These are phyloP conservation scores for Clistopyga incitator DNA, from an alignment of 2,888 invertebrate species.

Conservation along the genomic window DNA sequence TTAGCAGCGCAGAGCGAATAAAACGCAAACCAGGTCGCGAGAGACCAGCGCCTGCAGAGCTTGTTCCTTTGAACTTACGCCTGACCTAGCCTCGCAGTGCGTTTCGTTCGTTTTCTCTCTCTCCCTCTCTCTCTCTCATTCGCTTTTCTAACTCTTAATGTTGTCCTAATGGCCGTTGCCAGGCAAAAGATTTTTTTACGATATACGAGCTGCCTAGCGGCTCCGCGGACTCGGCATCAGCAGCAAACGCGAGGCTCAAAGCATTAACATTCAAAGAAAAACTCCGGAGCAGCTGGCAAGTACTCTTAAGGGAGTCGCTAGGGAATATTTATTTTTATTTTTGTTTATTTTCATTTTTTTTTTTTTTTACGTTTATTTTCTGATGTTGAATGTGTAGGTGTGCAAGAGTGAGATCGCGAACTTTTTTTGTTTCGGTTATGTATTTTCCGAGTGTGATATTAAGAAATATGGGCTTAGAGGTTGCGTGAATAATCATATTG, in stretches of 20 bases:
- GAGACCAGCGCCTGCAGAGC: slow-evolving; percentile 51
- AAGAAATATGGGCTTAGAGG: background rate
- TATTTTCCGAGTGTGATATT: background rate
- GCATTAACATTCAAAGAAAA: slow-evolving; percentile 66
- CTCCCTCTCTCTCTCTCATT: slow-evolving; percentile 3
- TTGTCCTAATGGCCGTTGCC: slow-evolving; percentile 62
- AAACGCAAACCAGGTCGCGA: slow-evolving; percentile 38
- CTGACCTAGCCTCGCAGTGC: slow-evolving; percentile 61
- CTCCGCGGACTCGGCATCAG: slow-evolving; percentile 43
- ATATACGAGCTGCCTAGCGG: slow-evolving; percentile 49
- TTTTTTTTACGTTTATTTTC: background rate
- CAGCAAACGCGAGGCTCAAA: slow-evolving; percentile 61
- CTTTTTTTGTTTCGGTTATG: slow-evolving; percentile 6
- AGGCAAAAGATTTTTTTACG: slow-evolving; percentile 61
- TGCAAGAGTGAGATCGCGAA: slow-evolving; percentile 19
- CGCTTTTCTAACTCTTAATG: slow-evolving; percentile 42
- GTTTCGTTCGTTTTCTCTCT: slow-evolving; percentile 44
- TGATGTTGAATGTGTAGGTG: slow-evolving; percentile 3
- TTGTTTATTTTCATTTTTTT: slow-evolving; percentile 5
- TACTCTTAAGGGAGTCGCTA: slow-evolving; percentile 55
- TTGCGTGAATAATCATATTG: background rate
- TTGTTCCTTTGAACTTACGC: slow-evolving; percentile 66
- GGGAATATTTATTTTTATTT: slow-evolving; percentile 8
- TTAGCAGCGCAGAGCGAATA: background rate
- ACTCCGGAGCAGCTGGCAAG: slow-evolving; percentile 48